These are phyloP conservation scores for Silurus meridionalis DNA, from an alignment of 2,113 vertebrate genomes.

Conservation along the genomic window DNA sequence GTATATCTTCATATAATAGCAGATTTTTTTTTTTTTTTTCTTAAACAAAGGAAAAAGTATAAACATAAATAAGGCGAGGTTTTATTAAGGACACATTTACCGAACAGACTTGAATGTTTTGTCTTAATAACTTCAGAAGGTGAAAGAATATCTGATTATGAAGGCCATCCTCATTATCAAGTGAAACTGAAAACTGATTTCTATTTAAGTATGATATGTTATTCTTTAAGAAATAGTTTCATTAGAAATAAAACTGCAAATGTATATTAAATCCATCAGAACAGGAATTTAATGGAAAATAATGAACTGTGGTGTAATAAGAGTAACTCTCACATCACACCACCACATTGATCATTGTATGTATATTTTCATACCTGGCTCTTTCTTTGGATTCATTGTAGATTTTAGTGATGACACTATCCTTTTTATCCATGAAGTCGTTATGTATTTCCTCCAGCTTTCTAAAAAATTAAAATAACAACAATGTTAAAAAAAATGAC, in stretches of 20 bases:
- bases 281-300: not conserved
- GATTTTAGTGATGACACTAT: slow-evolving; percentile 76
- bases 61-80: not conserved
- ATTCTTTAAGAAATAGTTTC: not conserved
- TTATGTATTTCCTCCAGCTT: slow-evolving; percentile 80
- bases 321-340: not conserved
- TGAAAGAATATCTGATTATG: not conserved
- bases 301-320: not conserved
- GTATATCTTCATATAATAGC: not conserved
- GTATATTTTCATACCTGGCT: slow-evolving; percentile 73
- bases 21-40: not conserved
- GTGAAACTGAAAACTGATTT: not conserved
- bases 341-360: not conserved
- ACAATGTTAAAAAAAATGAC: not conserved
- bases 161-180: not conserved
- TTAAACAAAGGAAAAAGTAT: not conserved
- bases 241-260: not conserved
- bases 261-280: not conserved
- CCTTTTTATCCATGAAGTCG: slow-evolving; percentile 83
- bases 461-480: slow-evolving; percentile 59
- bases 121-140: not conserved
- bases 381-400: slow-evolving; percentile 81
- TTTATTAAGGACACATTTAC: not conserved
- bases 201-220: not conserved
- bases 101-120: not conserved